Evolutionary conservation across 2,888 invertebrate species (phyloP), one percentile per base, ranked within the genome.

Genomic region (Lordiphosa fenestrarum): DNA sequence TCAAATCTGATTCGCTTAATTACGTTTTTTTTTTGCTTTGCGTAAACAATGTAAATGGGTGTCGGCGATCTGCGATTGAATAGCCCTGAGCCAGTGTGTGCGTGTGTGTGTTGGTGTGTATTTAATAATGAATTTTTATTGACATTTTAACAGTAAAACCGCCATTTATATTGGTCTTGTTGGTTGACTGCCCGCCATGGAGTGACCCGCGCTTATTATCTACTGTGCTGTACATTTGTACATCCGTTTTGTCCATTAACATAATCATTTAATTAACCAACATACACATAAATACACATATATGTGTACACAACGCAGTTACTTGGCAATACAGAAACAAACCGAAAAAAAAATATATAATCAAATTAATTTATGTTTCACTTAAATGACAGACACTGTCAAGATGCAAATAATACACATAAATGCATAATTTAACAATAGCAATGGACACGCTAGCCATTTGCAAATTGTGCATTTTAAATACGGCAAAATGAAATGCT

Each of bases 261-360:
- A 83, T 83, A 83, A 83, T 83, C 85, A 84, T 76, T 83, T 83
- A 83, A 83, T 83, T 83, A 82, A 76, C 76, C 81, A 80, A 77
- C 80, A 66, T 57, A 66, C 46, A 19, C 19, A 19, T 3, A 19
- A 2, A 19, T 4, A 4, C 3, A 19, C 3, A 19, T 0, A 59
- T 60, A 73, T 9, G 12, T 59, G 41, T 35, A 58, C 53, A 58
- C 37, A 62, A 51, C 56, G 53, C 36, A 44, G 10, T 30, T 30
- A 30, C 30, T 38, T 15, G 12, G 10, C n/a, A 39, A 9, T 10
- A 25, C 13, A 25, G 5, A 12, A 50, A 50, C 15, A 19, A 19
- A 19, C 19, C 19, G 2, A 19, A 19, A 19, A 19, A 41, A 41
- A 53, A 30, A 30, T 19, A 38, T 13, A n/a, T 55, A 76, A 62